Evolutionary conservation across 2,888 invertebrate genomes (phyloP).

Genomic region (Eupithecia exiguata): DNA sequence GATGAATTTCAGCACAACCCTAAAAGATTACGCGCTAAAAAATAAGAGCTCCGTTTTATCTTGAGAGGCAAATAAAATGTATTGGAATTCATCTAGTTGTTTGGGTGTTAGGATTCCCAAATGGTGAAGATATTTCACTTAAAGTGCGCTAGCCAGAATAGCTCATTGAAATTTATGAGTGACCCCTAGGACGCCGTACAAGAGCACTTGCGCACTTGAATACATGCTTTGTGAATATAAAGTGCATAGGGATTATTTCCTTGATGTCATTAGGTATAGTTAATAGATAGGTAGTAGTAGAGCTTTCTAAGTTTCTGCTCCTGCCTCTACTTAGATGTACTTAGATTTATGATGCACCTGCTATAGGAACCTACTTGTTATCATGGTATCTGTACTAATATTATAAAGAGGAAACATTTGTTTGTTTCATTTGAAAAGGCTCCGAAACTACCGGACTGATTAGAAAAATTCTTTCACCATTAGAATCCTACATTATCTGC

Average conservation of each 20-base stretch:
- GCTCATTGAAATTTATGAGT: constrained; percentile 78
- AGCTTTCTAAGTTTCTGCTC: neutral
- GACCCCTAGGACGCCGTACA: constrained; percentile 68
- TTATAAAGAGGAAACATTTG: too few species aligned
- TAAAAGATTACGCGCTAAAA: constrained; percentile 23
- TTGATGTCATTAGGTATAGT: constrained; percentile 5
- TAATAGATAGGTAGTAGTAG: neutral
- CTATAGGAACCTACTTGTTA: too few species aligned
- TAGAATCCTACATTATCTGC: too few species aligned
- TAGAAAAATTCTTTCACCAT: too few species aligned
- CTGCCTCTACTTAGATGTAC: neutral
- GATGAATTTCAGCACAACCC: constrained; percentile 9
- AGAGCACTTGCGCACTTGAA: constrained; percentile 62
- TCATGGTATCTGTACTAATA: too few species aligned
- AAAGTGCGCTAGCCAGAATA: constrained; percentile 72
- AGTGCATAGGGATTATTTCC: constrained; percentile 60
- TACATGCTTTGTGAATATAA: constrained; percentile 63
- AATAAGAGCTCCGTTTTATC: constrained; percentile 45
- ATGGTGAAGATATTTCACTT: constrained; percentile 77
- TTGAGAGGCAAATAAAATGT: constrained; percentile 57
- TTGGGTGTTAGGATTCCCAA: constrained; percentile 69
- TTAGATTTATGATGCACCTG: too few species aligned
- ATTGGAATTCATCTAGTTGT: constrained; percentile 72
- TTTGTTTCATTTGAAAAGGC: too few species aligned
- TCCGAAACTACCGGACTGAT: too few species aligned